These are phyloP conservation scores for Zaprionus bogoriensis DNA, from an alignment of 2,888 invertebrate species.

Conservation along the genomic window DNA sequence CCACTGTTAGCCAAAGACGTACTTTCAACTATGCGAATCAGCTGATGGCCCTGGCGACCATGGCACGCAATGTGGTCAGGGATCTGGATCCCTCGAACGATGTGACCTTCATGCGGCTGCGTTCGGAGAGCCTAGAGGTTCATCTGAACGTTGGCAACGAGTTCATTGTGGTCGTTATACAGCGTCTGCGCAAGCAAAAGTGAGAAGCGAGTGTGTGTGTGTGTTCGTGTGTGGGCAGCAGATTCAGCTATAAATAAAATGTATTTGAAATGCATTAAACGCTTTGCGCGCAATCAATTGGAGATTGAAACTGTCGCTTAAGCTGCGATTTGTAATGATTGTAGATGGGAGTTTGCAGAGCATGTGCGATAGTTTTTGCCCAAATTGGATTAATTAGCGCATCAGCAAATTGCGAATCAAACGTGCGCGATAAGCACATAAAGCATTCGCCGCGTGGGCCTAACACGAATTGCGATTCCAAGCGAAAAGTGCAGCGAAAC, in stretches of 20 bases:
- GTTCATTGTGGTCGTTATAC: constrained; percentile 53
- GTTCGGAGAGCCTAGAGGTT: constrained; percentile 47
- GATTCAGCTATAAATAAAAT: not conserved
- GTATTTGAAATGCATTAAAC: not conserved
- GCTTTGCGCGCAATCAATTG: not conserved
- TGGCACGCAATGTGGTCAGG: constrained; percentile 69
- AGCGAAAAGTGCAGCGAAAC: constrained; percentile 9
- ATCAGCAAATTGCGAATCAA: not conserved
- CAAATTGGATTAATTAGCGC: constrained; percentile 1
- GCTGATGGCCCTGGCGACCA: constrained; percentile 41
- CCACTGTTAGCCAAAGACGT: constrained; percentile 48
- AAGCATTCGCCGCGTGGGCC: constrained; percentile 15
- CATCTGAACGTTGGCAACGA: constrained; percentile 48
- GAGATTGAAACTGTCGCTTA: not conserved
- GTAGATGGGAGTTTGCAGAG: too few relatives aligned
- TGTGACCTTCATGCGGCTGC: constrained; percentile 60
- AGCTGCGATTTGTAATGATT: not conserved
- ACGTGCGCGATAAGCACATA: not conserved
- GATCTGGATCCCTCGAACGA: constrained; percentile 70
- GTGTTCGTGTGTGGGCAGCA: constrained; percentile 7
- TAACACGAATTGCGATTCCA: constrained; percentile 3
- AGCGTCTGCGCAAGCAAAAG: constrained; percentile 26
- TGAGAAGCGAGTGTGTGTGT: not conserved
- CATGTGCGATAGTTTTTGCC: not conserved
- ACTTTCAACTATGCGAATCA: constrained; percentile 20